Evolutionary conservation across 1,140 invertebrate genomes (phyloP), one percentile per base, ranked within the genome.

Genomic region (Oryctes rhinoceros): DNA sequence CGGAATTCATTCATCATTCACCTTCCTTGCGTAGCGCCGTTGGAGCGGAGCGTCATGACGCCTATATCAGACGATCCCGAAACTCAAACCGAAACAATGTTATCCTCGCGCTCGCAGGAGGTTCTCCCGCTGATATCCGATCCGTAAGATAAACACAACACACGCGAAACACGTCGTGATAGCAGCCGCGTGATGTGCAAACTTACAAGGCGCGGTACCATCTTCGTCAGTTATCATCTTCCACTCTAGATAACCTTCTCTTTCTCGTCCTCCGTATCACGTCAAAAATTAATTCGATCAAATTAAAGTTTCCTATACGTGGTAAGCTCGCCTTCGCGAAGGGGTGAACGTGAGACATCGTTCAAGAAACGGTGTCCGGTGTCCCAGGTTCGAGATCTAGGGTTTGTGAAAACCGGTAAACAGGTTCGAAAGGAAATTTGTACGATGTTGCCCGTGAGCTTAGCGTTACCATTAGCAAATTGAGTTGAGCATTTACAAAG

Each of bases 1-100:
- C 65, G 65, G 65, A 15, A 71, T 71, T 15, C 35, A 71, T 71
- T 71, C 65, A 71, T 71, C 65, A 71, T 71, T 71, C 37, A 71
- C 24, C 65, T 71, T 35, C 4, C 24, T 59, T 37, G 10, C 65
- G 20, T 35, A 11, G 24, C 24, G 35, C 18, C 13, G 5, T 30
- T 30, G 24, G 24, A 30, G 24, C 24, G 24, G 5, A 37, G 65
- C 65, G 35, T 20, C 24, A 13, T 2, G 13, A 6, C 13, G n/a
- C 53, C 53, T 59, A 59, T 71, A 71, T 71, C 24, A 37, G 65
- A 59, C 15, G 18, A 15, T 71, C 35, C 65, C 20, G 65, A 71
- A 71, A 71, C 65, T 71, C 65, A 71, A 71, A 71, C 65, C 35
- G 35, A 71, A 71, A 71, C 65, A 71, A 35, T 24, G 35, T 71